phyloP scores from a whole-genome alignment of 2,113 vertebrate genomes.

The Dendropsophus ebraccatus region DNA sequence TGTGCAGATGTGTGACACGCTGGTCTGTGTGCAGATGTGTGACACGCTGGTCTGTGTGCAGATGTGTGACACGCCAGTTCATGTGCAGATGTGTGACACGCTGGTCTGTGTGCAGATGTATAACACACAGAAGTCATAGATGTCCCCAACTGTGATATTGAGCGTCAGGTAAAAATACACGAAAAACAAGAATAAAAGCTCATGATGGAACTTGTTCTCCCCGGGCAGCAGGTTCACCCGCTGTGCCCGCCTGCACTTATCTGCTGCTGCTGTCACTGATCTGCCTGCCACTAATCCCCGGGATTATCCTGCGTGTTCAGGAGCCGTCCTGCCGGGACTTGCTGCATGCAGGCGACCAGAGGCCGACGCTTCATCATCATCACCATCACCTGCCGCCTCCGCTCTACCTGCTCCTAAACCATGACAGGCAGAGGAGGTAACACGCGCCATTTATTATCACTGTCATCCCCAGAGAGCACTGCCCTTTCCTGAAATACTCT shows the following conservation, averaged over 20 bases:
- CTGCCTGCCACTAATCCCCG: constrained; percentile 2
- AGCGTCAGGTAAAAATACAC: neutral
- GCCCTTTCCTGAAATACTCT: neutral
- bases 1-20: no score
- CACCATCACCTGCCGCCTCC: constrained; percentile 11
- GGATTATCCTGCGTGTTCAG: neutral
- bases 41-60: no score
- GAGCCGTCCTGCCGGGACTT: constrained; percentile 33
- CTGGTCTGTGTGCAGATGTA: no score
- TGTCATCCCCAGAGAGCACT: no score
- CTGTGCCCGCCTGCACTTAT: constrained; percentile 15
- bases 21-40: no score
- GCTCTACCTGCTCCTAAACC: neutral
- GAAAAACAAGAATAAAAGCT: neutral
- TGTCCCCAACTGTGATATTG: neutral
- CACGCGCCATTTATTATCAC: no score
- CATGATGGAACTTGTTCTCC: neutral
- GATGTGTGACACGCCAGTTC: no score
- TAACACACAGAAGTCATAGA: no score
- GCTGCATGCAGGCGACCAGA: constrained; percentile 8
- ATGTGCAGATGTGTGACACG: no score
- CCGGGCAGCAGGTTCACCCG: neutral
- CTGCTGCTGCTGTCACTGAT: neutral
- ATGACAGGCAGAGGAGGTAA: no score
- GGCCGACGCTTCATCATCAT: constrained; percentile 3